These are phyloP conservation scores for Xenops minutus DNA, from an alignment of 2,797 vertebrate species.

Conservation along the genomic window DNA sequence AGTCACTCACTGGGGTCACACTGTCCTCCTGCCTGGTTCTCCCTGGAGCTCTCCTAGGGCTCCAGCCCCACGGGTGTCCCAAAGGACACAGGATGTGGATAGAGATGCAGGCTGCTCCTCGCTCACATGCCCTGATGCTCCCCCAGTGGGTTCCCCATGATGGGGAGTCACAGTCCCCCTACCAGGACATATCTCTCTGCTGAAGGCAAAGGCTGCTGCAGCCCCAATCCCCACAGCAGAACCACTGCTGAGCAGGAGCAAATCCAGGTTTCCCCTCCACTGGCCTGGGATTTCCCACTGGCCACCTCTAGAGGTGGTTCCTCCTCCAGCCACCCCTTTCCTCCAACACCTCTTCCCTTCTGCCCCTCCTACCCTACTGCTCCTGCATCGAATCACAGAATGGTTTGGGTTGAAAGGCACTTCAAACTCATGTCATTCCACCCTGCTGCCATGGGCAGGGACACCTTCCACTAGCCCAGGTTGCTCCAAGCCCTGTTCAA, in stretches of 20 bases:
- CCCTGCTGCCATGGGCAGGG: not conserved
- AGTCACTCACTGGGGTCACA: not conserved
- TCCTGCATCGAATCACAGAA: not conserved
- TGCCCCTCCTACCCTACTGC: not conserved
- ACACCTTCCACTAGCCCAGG: not conserved
- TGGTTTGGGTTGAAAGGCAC: not conserved
- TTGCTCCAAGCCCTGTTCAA: fast-evolving
- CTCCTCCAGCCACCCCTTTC: not conserved
- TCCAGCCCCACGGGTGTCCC: not conserved
- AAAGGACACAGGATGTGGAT: not conserved
- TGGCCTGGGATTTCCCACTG: not conserved
- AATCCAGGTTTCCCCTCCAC: not conserved
- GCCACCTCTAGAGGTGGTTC: not conserved
- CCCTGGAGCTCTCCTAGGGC: not conserved
- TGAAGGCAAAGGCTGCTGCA: not conserved
- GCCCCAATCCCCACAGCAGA: not conserved
- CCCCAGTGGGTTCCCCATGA: fast-evolving
- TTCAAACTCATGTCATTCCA: not conserved
- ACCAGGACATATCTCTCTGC: not conserved
- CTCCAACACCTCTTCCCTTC: not conserved
- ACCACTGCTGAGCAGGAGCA: not conserved
- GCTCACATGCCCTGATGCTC: not conserved
- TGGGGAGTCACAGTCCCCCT: not conserved
- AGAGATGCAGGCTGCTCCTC: not conserved
- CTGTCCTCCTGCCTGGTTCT: not conserved